Percentiles rank a stretch among this genome's conserved stretches.
phyloP scores from a whole-genome alignment of 2,888 invertebrate genomes.

The Drosophila colorata region DNA sequence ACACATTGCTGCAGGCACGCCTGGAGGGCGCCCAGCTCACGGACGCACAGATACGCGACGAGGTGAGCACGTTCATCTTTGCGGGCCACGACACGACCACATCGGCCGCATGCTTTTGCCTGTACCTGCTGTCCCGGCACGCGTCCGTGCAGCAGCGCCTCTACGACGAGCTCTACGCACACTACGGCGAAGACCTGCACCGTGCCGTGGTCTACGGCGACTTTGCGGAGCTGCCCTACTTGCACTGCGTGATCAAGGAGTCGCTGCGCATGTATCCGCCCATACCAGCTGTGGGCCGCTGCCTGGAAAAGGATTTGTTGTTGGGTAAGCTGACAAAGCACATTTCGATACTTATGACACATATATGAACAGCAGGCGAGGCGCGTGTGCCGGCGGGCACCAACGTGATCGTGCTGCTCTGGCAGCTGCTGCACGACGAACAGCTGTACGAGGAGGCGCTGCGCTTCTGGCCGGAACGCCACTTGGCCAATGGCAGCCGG shows the following conservation, averaged over 20 bases:
- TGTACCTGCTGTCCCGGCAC: slow-evolving; percentile 82
- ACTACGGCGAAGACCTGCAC: slow-evolving; percentile 69
- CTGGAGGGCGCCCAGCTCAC: slow-evolving; percentile 87
- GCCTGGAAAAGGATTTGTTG: slow-evolving; percentile 86
- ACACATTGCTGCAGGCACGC: slow-evolving; percentile 88
- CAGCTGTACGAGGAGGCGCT: slow-evolving; percentile 74
- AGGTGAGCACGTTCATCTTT: slow-evolving; percentile 91
- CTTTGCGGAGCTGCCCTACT: slow-evolving; percentile 77
- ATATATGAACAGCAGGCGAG: slow-evolving; percentile 18
- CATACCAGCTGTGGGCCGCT: slow-evolving; percentile 88
- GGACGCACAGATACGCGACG: slow-evolving; percentile 88
- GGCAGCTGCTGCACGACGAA: slow-evolving; percentile 79
- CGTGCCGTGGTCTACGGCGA: slow-evolving; percentile 66
- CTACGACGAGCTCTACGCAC: slow-evolving; percentile 73
- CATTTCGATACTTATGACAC: too few species aligned
- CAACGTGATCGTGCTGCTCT: slow-evolving; percentile 80
- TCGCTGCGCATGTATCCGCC: slow-evolving; percentile 88
- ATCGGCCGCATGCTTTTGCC: slow-evolving; percentile 81
- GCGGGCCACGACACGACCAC: slow-evolving; percentile 86
- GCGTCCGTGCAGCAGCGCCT: slow-evolving; percentile 75
- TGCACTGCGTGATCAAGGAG: slow-evolving; percentile 89
- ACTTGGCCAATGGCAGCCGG: slow-evolving; percentile 84
- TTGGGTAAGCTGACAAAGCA: slow-evolving; percentile 85
- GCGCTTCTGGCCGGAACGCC: slow-evolving; percentile 81
- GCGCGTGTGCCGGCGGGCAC: slow-evolving; percentile 74